Evolutionary conservation across 2,888 invertebrate species (phyloP), one percentile per base, ranked within the genome.

Genomic region (Chydorus sphaericus): DNA sequence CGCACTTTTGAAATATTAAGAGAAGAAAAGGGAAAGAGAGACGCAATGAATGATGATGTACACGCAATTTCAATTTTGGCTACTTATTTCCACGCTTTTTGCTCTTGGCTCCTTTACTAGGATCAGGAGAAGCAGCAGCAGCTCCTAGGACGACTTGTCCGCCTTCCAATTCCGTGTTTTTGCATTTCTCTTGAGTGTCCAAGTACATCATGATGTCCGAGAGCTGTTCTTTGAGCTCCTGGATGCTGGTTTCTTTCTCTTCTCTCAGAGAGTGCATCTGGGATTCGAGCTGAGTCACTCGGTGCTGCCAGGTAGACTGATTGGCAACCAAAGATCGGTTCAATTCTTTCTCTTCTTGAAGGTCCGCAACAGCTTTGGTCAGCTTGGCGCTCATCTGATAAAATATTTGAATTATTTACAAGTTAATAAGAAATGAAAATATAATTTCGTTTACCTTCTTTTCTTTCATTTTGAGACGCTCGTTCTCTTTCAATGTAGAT

Each of bases 201-300:
- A 98, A 79, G 69, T 85, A 94, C 73, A 97, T 93, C 92, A 96
- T 93, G 51, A 98, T 77, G 75, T 98, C 98, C 33, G 89, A 78
- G 8, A 98, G 76, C 74, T 98, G 93, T 64, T 97, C 96, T 62
- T 84, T 82, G 30, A 97, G 74, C 20, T 93, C 91, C 0, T 71
- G 62, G n/a, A 92, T 77, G 77, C 93, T 82, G 49, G 70, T 65
- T 33, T 67, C 66, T 61, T 73, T 74, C n/a, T 65, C 62, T 37
- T 66, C 65, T 55, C 66, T 67, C 36, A 66, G 66, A 44, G 67
- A 64, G 23, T 65, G 64, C 52, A 72, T 63, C 36, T 71, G 74
- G 56, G 74, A 71, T 62, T 82, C 79, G 16, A 81, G 64, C 23
- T 69, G 69, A 14, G 71, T 69, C 62, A 81, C 74, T 64, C 81